Percentiles rank a stretch among this genome's conserved stretches.
Conservation (phyloP, 2,888 invertebrate species). For the Callyntrura sp. region DNA sequence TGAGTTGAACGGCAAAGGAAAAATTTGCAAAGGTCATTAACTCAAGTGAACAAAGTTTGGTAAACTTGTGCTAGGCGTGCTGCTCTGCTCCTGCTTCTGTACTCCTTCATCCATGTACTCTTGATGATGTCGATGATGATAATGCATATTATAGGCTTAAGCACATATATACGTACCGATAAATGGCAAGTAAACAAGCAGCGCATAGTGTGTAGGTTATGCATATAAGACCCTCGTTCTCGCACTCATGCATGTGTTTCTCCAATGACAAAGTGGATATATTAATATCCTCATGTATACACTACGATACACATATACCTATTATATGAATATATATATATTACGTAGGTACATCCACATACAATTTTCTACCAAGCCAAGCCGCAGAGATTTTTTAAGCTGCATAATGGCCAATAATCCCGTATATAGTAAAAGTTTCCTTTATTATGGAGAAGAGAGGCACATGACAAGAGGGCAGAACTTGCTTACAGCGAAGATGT, state of each 20-base stretch:
- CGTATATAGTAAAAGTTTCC: neutral
- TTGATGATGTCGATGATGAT: neutral
- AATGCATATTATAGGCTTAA: neutral
- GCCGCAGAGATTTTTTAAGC: conserved; percentile 22
- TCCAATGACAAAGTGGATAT: neutral
- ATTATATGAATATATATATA: neutral
- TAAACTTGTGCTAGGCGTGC: conserved; percentile 75
- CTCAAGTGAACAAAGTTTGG: conserved; percentile 81
- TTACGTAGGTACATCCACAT: neutral
- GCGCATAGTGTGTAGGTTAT: neutral
- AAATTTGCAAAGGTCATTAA: conserved; percentile 84
- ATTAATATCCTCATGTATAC: no score
- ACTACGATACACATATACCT: no score
- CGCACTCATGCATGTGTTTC: neutral
- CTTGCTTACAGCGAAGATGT: neutral
- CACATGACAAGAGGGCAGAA: conserved; percentile 70
- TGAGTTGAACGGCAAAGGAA: conserved; percentile 78
- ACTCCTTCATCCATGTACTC: conserved; percentile 31
- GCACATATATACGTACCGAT: neutral
- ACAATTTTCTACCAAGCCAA: neutral
- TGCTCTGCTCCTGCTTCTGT: conserved; percentile 63
- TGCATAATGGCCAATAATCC: neutral
- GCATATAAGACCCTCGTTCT: neutral
- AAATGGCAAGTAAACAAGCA: neutral
- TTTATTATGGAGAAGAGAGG: conserved; percentile 64